phyloP scores from a whole-genome alignment of 2,113 vertebrate species.

The Stomatorhinus ivindoensis region DNA sequence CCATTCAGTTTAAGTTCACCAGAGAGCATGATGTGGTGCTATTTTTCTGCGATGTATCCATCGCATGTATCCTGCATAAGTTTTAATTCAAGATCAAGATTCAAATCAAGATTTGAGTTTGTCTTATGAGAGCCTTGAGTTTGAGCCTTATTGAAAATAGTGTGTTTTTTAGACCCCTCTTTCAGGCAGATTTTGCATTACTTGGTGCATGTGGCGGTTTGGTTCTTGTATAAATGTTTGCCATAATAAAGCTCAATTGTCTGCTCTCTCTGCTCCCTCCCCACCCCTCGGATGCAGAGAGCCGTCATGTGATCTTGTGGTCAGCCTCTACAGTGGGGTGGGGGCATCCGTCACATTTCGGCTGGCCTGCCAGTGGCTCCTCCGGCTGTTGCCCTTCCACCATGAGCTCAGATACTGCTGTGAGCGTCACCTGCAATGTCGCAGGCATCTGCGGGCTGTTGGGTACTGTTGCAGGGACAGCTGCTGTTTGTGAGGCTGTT shows the following conservation, averaged over 20 bases:
- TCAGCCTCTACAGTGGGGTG: background rate
- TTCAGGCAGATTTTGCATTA: background rate
- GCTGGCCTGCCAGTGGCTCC: background rate
- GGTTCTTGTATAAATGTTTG: background rate
- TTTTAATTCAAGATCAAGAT: too few species aligned
- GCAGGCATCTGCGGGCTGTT: background rate
- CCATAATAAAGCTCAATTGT: background rate
- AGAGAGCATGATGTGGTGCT: background rate
- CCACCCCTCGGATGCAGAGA: background rate
- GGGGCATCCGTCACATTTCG: background rate
- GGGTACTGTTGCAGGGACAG: background rate
- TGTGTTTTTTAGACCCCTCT: background rate
- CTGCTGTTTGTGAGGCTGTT: background rate
- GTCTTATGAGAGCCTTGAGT: background rate
- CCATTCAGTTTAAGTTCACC: background rate
- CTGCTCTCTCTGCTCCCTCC: background rate
- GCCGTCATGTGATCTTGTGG: background rate
- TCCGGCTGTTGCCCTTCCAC: background rate
- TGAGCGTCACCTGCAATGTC: background rate
- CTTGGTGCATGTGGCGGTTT: background rate
- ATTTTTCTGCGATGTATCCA: background rate
- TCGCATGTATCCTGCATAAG: background rate
- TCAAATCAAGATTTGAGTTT: background rate
- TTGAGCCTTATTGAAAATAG: slow-evolving; percentile 7
- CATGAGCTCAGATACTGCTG: background rate